Evolutionary conservation across 2,888 invertebrate species (phyloP).

Genomic region (Lasioglossum villosulum): DNA sequence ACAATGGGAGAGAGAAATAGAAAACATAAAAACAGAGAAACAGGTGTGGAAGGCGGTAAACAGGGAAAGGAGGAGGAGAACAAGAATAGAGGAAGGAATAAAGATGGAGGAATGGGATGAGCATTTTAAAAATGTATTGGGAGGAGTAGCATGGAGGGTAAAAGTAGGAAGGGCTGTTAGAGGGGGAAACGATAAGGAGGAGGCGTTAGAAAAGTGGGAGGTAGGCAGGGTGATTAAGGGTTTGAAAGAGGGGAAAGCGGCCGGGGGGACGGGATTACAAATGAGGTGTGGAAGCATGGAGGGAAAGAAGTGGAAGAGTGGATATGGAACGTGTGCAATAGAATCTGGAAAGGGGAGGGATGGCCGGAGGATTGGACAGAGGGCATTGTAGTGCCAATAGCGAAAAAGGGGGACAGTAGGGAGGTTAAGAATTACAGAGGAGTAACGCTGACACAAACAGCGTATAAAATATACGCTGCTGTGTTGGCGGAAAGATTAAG

Average conservation of each 20-base stretch:
- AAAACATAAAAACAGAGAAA: neutral
- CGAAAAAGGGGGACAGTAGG: neutral
- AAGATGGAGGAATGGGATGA: no score
- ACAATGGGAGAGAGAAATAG: slow-evolving; percentile 18
- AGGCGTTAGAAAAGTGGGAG: neutral
- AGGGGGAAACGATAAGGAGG: neutral
- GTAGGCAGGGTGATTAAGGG: neutral
- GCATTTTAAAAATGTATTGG: no score
- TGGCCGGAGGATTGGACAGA: neutral
- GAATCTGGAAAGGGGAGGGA: neutral
- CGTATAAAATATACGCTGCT: no score
- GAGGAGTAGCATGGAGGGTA: slow-evolving; percentile 2
- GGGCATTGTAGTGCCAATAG: neutral
- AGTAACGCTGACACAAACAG: neutral
- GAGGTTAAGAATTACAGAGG: neutral
- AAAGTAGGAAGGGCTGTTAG: neutral
- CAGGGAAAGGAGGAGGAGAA: slow-evolving; percentile 24
- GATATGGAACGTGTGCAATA: no score
- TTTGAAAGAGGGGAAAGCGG: slow-evolving; percentile 12
- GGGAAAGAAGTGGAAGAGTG: no score
- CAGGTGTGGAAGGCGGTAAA: slow-evolving; percentile 29
- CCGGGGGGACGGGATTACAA: no score
- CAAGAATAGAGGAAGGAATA: slow-evolving; percentile 9
- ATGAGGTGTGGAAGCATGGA: no score
- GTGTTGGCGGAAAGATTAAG: no score